Evolutionary conservation across 53 echinoderm and acorn worm species (phyloP), one percentile per base, ranked within the genome.

Genomic region (Holothuria leucospilota): DNA sequence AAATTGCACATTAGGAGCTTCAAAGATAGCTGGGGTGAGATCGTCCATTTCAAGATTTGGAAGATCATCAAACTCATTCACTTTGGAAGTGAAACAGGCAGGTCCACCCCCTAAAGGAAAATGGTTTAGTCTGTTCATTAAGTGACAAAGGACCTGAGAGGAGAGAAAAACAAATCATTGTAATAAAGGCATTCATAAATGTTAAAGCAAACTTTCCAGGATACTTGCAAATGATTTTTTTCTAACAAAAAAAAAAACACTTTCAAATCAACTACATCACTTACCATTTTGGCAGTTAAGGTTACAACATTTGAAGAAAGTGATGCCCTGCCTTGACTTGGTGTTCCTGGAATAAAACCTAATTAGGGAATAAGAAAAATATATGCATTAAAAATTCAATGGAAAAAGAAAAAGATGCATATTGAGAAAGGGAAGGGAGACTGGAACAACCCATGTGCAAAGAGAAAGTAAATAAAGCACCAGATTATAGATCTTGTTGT

Each of bases 21-120:
- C 88, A 81, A 95, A 97, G 61, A 97, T 90, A n/a, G 78, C 87
- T 13, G 95, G 90, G 0, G 98, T 88, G 68, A 91, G 91, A 69
- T 95, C 95, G 29, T 97, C 98, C 20, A 91, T 84, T 49, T 97
- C 95, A 74, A 91, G 86, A 78, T 38, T 86, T 13, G 16, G 56
- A 4, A 56, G 91, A 85, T 97, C 98, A 63, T 97, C 93, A 23
- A 95, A 86, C 79, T 97, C 98, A 78, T 87, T 95, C 80, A 95
- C 90, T n/a, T 88, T 73, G 24, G 98, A 91, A 46, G 94, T 97
- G 85, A 97, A 77, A 28, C 93, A 91, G 38, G 98, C 95, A 20
- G 98, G 93, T 21, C 98, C 98, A 49, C 98, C 94, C 58, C 91
- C 98, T 6, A 97, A 87, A 70, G 98, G 98, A 82, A 95, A 97